phyloP scores from a whole-genome alignment of 2,113 vertebrate genomes.

The Rhea americana region DNA sequence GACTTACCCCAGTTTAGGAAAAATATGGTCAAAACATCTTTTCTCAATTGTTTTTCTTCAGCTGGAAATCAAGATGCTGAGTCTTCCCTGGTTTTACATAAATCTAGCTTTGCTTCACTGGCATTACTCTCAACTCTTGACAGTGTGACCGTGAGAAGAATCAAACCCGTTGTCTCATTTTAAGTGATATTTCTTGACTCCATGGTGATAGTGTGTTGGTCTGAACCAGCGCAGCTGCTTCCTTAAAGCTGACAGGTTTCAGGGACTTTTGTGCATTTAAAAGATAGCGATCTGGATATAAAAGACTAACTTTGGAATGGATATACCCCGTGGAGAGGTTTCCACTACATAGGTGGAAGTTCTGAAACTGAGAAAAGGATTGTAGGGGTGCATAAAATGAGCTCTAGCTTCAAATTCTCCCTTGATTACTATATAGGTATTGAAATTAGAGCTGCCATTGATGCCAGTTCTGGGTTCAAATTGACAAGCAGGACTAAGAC shows the following conservation, averaged over 20 bases:
- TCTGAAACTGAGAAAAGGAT: not conserved
- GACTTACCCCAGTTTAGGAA: not conserved
- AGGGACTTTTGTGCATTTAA: not conserved
- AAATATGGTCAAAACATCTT: not conserved
- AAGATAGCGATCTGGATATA: not conserved
- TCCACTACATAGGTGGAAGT: not conserved
- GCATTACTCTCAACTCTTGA: not conserved
- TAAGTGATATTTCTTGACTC: not conserved
- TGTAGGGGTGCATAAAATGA: not conserved
- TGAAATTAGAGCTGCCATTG: not conserved
- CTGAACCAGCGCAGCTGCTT: not conserved
- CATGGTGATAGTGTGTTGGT: not conserved
- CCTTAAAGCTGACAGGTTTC: not conserved
- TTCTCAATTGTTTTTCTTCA: not conserved
- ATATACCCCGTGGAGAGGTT: not conserved
- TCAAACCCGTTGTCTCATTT: not conserved
- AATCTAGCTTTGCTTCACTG: not conserved
- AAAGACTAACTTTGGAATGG: not conserved
- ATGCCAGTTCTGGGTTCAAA: not conserved
- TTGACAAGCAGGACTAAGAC: not conserved
- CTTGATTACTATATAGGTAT: not conserved
- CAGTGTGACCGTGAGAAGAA: not conserved
- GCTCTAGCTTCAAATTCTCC: not conserved
- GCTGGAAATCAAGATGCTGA: not conserved
- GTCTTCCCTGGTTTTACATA: not conserved